phyloP scores from a whole-genome alignment of 1,140 invertebrate species.

The Andricus grossulariae region DNA sequence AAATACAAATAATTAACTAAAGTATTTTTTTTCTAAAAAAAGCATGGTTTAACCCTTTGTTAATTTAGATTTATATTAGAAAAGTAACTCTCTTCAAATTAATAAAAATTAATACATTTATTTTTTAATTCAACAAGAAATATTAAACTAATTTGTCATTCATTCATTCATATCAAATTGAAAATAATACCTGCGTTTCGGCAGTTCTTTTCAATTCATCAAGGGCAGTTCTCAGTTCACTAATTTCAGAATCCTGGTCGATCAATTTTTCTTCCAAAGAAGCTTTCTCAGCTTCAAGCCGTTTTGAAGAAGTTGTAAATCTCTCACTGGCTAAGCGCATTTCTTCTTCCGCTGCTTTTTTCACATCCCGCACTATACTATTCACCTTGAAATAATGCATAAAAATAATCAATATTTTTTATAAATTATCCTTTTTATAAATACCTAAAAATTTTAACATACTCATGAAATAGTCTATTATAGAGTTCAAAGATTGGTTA shows the following conservation, averaged over 20 bases:
- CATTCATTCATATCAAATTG: too few relatives aligned
- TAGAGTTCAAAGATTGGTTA: too few relatives aligned
- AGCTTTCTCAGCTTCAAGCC: constrained; percentile 59
- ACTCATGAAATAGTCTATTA: too few relatives aligned
- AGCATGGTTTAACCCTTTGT: background rate
- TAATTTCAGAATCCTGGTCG: constrained; percentile 62
- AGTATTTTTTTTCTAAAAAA: constrained; percentile 11
- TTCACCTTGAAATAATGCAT: constrained; percentile 52
- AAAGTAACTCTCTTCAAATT: too few relatives aligned
- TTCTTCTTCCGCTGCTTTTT: constrained; percentile 59
- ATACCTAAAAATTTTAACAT: too few relatives aligned
- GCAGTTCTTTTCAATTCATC: constrained; percentile 65
- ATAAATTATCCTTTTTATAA: background rate
- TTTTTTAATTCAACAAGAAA: too few relatives aligned
- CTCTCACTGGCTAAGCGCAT: constrained; percentile 59
- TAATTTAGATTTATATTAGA: background rate
- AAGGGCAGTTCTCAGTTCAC: constrained; percentile 54
- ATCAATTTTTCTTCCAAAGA: constrained; percentile 58
- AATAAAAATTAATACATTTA: too few relatives aligned
- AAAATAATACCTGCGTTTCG: constrained; percentile 65
- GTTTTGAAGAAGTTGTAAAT: constrained; percentile 56
- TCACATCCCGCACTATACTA: constrained; percentile 61
- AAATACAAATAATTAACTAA: background rate
- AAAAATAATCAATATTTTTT: background rate
- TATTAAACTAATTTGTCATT: too few relatives aligned